Evolutionary conservation across 2,113 vertebrate genomes (phyloP), one percentile per base, ranked within the genome.

Genomic region (Mirza zaza): DNA sequence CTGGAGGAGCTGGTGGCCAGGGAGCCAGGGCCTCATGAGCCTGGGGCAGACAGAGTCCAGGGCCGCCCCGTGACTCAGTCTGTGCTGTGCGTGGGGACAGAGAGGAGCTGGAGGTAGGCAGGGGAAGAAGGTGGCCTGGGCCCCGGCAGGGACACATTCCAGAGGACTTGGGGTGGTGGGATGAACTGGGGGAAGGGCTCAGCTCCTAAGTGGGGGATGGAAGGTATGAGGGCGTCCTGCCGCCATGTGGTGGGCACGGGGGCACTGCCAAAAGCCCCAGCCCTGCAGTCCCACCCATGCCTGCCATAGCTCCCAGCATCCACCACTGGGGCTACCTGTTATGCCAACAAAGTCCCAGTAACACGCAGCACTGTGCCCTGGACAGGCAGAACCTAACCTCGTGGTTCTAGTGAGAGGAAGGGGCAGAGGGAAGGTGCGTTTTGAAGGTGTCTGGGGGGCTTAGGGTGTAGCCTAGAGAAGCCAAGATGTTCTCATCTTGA

Each of bases 51-150:
- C 12, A 4, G 48, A 75, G 57, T 45, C 13, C 0, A 1, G 42
- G 65, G 23, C 15, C 50, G 63, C 4, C 15, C 79, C 0, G 1
- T 36, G n/a, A 25, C 52, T 75, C 29, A 1, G 42, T 70, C 18
- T 48, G 48, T 59, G n/a, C 59, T 61, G 59, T 27, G 59, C 23
- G 27, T 61, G 34, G 8, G 45, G 57, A 45, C 52, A 55, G 61
- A 17, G 9, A 5, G 21, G 45, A 17, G 27, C 1, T 3, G 8
- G 9, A 45, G 13, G 18, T 18, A 17, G 5, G 0, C 23, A 20
- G 36, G 23, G 73, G 29, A 32, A 75, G 90, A 6, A 61, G 25
- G 17, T 32, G 48, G 34, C 42, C 57, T 8, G 9, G 39, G 77
- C 48, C 14, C 27, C 68, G 21, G 20, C 20, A 6, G 20, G 42